phyloP scores from a whole-genome alignment of 2,888 invertebrate genomes.

The Leptinotarsa juncta region DNA sequence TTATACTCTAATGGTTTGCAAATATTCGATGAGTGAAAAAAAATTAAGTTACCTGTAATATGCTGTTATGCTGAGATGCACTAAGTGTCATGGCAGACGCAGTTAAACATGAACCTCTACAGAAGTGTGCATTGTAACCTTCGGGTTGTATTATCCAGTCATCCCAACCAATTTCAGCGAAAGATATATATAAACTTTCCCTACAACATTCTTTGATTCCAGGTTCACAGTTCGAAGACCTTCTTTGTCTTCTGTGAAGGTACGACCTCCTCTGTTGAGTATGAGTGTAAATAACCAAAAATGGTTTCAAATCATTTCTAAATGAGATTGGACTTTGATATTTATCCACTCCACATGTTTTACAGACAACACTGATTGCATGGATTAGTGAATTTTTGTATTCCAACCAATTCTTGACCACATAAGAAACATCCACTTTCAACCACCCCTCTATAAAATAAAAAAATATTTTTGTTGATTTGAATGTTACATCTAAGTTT shows the following conservation, averaged over 20 bases:
- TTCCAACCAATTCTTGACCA: slow-evolving; percentile 81
- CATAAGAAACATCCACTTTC: slow-evolving; percentile 81
- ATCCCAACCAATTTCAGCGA: slow-evolving; percentile 87
- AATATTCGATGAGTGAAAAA: not conserved
- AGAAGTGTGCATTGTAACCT: slow-evolving; percentile 90
- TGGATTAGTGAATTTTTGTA: slow-evolving; percentile 75
- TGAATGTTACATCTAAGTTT: no score
- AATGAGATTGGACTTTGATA: slow-evolving; percentile 77
- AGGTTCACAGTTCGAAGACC: slow-evolving; percentile 77
- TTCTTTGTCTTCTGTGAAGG: slow-evolving; percentile 57
- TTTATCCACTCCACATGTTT: slow-evolving; percentile 77
- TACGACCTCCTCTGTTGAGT: slow-evolving; percentile 71
- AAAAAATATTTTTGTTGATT: not conserved
- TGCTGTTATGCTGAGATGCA: slow-evolving; percentile 76
- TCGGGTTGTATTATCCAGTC: slow-evolving; percentile 88
- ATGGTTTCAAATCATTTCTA: slow-evolving; percentile 78
- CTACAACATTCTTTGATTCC: slow-evolving; percentile 83
- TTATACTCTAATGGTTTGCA: not conserved
- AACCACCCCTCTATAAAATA: slow-evolving; percentile 81
- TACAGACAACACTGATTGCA: slow-evolving; percentile 81
- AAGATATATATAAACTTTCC: slow-evolving; percentile 84
- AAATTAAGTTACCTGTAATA: slow-evolving; percentile 73
- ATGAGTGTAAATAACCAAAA: slow-evolving; percentile 83
- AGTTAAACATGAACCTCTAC: slow-evolving; percentile 82
- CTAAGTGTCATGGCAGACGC: slow-evolving; percentile 77